Conservation (phyloP, 1,140 invertebrate species). For the Listronotus bonariensis region DNA sequence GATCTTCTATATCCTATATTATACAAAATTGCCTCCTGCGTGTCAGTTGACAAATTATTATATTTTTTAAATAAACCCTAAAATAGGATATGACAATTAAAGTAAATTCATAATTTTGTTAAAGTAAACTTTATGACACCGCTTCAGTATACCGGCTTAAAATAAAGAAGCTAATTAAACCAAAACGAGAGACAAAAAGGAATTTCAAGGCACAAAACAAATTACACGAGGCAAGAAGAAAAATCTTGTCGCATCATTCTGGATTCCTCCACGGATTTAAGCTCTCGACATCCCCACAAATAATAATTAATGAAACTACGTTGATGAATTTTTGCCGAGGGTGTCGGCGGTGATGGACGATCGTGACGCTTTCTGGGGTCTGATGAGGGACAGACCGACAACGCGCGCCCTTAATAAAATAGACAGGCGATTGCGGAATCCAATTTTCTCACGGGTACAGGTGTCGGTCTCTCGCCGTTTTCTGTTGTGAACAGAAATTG, state of each 20-base stretch:
- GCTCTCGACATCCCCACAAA: slow-evolving; percentile 10
- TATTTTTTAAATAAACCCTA: too few species aligned
- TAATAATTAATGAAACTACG: slow-evolving; percentile 32
- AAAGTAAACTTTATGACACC: too few species aligned
- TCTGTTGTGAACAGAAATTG: slow-evolving; percentile 28
- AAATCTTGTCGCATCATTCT: slow-evolving; percentile 11
- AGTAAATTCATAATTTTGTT: too few species aligned
- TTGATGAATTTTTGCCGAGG: slow-evolving; percentile 28
- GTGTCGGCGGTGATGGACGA: slow-evolving; percentile 28
- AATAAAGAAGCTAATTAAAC: too few species aligned
- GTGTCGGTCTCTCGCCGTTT: slow-evolving; percentile 24
- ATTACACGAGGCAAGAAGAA: slow-evolving; percentile 3
- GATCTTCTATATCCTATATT: too few species aligned
- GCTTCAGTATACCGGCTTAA: too few species aligned
- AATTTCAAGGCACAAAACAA: slow-evolving; percentile 1
- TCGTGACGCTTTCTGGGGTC: slow-evolving; percentile 20
- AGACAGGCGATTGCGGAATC: slow-evolving; percentile 34
- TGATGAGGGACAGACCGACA: slow-evolving; percentile 20
- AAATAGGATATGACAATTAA: too few species aligned
- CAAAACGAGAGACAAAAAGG: too few species aligned
- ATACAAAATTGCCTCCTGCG: too few species aligned
- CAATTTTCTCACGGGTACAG: slow-evolving; percentile 36
- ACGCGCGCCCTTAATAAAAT: slow-evolving; percentile 31
- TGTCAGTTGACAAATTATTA: too few species aligned
- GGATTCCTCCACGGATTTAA: slow-evolving; percentile 1